These are phyloP conservation scores for Idris sp. DNA, from an alignment of 1,140 invertebrate genomes.

Conservation along the genomic window DNA sequence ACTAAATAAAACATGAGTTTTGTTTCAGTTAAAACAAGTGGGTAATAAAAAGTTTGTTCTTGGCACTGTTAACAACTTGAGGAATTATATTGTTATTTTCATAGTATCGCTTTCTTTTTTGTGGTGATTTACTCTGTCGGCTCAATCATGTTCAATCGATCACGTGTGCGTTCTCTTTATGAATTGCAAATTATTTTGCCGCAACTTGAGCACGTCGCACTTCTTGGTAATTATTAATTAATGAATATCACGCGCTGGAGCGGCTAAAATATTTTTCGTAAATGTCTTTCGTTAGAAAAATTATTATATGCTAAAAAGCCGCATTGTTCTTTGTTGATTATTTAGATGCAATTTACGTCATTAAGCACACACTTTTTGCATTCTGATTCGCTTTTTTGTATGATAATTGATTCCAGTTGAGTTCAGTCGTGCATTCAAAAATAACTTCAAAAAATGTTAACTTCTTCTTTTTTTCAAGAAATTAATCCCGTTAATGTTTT, in stretches of 20 bases:
- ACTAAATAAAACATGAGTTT: no score
- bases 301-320: slow-evolving; percentile 25
- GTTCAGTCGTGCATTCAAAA: no score
- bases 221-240: slow-evolving; percentile 54
- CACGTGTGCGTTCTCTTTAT: slow-evolving; percentile 53
- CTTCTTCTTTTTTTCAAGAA: no score
- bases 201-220: slow-evolving; percentile 23
- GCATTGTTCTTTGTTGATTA: slow-evolving; percentile 34
- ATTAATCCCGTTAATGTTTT: no score
- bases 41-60: background rate
- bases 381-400: slow-evolving; percentile 16
- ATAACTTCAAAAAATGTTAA: no score
- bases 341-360: slow-evolving; percentile 26
- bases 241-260: slow-evolving; percentile 35
- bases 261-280: slow-evolving; percentile 28
- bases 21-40: no score
- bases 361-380: slow-evolving; percentile 19
- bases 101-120: slow-evolving; percentile 37
- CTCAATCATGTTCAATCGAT: slow-evolving; percentile 43
- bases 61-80: background rate
- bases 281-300: slow-evolving; percentile 12
- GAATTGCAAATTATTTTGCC: slow-evolving; percentile 48
- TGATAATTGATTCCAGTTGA: slow-evolving; percentile 17
- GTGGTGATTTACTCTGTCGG: slow-evolving; percentile 34
- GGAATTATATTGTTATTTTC: slow-evolving; percentile 3